Conservation (phyloP, 2,797 vertebrate species). For the Sphenopsis melanotis region DNA sequence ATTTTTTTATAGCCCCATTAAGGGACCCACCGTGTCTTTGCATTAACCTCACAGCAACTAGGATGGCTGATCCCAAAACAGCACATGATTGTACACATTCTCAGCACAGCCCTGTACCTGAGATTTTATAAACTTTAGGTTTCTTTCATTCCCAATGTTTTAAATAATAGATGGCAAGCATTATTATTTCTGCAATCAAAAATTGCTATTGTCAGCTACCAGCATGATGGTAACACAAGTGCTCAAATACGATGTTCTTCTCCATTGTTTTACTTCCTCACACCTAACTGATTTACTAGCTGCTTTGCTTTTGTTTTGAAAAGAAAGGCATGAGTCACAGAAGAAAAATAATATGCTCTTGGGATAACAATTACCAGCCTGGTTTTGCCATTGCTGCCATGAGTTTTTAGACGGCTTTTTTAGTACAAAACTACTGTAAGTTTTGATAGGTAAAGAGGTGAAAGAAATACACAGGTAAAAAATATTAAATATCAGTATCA, state of each 20-base stretch:
- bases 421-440: neutral
- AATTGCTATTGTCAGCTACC: neutral
- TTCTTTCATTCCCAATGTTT: neutral
- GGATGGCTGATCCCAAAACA: neutral
- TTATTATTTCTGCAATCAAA: neutral
- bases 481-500: neutral
- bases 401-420: neutral
- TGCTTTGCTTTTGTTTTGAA: neutral
- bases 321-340: neutral
- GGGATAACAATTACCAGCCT: neutral
- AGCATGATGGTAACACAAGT: neutral
- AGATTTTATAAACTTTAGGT: neutral
- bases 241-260: neutral
- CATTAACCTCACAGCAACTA: neutral
- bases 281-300: neutral
- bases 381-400: neutral
- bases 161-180: neutral
- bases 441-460: neutral
- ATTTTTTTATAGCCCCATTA: neutral
- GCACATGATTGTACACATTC: neutral
- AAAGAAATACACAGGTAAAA: neutral
- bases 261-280: neutral
- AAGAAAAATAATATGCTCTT: neutral
- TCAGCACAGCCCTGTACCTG: neutral
- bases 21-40: neutral